Conservation (phyloP, 2,888 invertebrate species). For the Mellilla xanthometata region DNA sequence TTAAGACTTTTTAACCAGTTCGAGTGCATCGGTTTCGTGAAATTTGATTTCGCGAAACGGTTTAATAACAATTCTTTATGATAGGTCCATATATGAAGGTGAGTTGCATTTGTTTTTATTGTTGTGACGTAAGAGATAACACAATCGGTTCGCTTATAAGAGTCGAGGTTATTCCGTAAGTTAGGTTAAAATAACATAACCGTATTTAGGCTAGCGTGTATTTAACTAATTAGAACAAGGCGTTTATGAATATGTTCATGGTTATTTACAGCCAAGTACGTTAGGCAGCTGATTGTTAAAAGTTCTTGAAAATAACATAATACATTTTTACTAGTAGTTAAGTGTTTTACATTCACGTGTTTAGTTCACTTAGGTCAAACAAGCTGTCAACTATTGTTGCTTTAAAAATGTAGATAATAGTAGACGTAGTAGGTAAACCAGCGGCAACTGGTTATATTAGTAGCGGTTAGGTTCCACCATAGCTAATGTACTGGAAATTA, state of each 20-base stretch:
- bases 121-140: slow-evolving; percentile 27
- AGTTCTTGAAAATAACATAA: too few species aligned
- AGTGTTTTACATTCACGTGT: too few species aligned
- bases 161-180: slow-evolving; percentile 11
- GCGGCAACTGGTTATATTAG: too few species aligned
- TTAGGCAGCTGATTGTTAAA: too few species aligned
- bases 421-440: too few species aligned
- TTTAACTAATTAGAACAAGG: slow-evolving; percentile 5
- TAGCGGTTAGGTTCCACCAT: too few species aligned
- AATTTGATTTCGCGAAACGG: slow-evolving; percentile 74
- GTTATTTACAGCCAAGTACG: too few species aligned
- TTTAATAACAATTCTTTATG: slow-evolving; percentile 70
- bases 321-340: too few species aligned
- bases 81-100: slow-evolving; percentile 82
- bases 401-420: too few species aligned
- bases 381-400: too few species aligned
- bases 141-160: slow-evolving; percentile 2
- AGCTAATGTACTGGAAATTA: too few species aligned
- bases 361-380: too few species aligned
- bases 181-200: slow-evolving; percentile 9
- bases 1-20: slow-evolving; percentile 22
- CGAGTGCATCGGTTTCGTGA: slow-evolving; percentile 66
- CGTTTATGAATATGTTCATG: slow-evolving; percentile 4
- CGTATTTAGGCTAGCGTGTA: slow-evolving; percentile 22
- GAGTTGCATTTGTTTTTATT: slow-evolving; percentile 49